A percentile compares a stretch with the other conserved stretches of the same genome.
phyloP scores from a whole-genome alignment of 2,797 vertebrate genomes.

The Octomys mimax region DNA sequence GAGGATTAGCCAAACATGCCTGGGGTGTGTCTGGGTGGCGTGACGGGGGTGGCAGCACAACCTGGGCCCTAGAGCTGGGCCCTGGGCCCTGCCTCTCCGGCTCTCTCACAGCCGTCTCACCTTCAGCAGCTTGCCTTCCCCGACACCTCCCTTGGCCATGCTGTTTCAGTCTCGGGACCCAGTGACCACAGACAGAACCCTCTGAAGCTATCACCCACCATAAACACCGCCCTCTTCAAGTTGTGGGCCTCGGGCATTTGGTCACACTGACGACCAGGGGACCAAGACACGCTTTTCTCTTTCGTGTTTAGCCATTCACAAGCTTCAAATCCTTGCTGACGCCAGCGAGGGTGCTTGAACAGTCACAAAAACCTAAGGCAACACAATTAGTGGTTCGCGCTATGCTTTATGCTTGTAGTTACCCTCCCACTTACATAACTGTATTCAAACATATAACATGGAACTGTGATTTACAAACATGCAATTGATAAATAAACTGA shows the following conservation, averaged over 20 bases:
- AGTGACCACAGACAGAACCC: background rate
- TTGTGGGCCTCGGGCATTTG: background rate
- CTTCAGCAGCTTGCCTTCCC: background rate
- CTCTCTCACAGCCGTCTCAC: background rate
- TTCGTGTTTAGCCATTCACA: background rate
- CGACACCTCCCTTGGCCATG: background rate
- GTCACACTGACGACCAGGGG: background rate
- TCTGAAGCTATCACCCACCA: background rate
- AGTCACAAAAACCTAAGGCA: background rate
- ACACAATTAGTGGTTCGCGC: too few relatives aligned
- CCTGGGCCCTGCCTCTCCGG: background rate
- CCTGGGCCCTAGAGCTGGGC: background rate
- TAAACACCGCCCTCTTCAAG: too few relatives aligned
- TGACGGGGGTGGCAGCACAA: too few relatives aligned
- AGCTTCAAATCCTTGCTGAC: background rate
- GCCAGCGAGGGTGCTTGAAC: background rate
- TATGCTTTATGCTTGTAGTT: background rate
- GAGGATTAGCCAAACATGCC: background rate
- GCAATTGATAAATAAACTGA: background rate
- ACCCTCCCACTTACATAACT: background rate
- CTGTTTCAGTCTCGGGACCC: background rate
- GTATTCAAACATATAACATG: accelerated
- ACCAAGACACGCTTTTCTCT: background rate
- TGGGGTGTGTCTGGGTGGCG: background rate
- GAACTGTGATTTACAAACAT: accelerated